phyloP scores from a whole-genome alignment of 1,140 invertebrate genomes.

The Diachasma alloeum region DNA sequence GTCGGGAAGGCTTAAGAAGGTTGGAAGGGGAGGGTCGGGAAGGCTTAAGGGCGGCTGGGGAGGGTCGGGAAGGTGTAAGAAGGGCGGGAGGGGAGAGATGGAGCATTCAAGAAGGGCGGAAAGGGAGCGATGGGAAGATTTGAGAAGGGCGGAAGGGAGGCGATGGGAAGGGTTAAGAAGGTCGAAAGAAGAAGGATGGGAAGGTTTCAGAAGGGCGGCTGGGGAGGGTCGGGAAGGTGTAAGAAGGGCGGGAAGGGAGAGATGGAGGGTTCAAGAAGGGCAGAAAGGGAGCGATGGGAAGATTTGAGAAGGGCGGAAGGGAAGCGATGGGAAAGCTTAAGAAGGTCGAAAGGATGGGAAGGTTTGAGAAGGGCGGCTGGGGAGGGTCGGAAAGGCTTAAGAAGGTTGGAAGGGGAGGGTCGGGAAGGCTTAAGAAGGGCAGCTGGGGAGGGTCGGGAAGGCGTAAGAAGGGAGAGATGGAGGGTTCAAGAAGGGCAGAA shows the following conservation, averaged over 20 bases:
- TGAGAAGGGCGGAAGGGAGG: neutral
- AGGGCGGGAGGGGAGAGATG: neutral
- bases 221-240: too few species aligned
- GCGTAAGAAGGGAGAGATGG: too few species aligned
- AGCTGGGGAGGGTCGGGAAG: too few species aligned
- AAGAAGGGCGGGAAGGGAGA: neutral
- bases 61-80: neutral
- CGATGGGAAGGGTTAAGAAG: too few species aligned
- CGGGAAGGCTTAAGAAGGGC: neutral
- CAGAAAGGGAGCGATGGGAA: neutral
- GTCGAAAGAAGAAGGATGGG: too few species aligned
- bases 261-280: neutral
- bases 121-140: neutral
- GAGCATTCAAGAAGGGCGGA: too few species aligned
- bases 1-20: neutral
- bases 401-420: slow-evolving; percentile 61
- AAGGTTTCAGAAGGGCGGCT: neutral
- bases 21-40: neutral
- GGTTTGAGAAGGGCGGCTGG: too few species aligned
- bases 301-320: slow-evolving; percentile 37
- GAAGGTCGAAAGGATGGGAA: too few species aligned
- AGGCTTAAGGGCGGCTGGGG: too few species aligned
- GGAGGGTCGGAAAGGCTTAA: slow-evolving; percentile 71
- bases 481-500: neutral
- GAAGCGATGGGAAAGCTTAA: neutral